Percentiles rank a stretch among this genome's conserved stretches.
Conservation (phyloP, 2,797 vertebrate species). For the Gadopsis bispinosus region DNA sequence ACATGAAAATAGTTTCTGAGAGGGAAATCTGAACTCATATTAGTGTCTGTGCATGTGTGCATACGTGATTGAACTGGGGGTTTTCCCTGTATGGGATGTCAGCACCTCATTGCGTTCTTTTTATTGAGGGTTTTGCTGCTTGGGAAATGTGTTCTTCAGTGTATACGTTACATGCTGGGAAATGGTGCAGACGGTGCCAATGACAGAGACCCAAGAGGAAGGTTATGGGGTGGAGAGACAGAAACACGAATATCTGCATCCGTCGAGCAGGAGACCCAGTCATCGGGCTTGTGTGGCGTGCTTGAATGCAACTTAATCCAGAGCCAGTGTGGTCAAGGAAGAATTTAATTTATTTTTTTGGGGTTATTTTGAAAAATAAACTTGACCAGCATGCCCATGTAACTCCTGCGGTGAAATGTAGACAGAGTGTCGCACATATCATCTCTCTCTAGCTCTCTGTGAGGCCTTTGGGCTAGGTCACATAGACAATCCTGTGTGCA, state of each 20-base stretch:
- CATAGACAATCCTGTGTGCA: conserved; percentile 4
- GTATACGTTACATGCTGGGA: conserved; percentile 62
- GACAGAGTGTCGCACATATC: conserved; percentile 4
- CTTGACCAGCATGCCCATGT: not conserved
- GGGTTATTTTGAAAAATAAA: conserved; percentile 64
- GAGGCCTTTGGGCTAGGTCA: conserved; percentile 7
- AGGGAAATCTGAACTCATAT: conserved; percentile 40
- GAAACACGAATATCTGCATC: conserved; percentile 45
- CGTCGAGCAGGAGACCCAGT: conserved; percentile 30
- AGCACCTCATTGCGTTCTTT: conserved; percentile 48
- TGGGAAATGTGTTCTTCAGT: conserved; percentile 41
- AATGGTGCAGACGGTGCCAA: conserved; percentile 53
- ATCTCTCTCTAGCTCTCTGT: conserved; percentile 16
- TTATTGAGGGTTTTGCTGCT: conserved; percentile 16
- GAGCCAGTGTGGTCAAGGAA: conserved; percentile 28
- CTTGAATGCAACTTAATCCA: conserved; percentile 58
- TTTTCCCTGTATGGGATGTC: conserved; percentile 38
- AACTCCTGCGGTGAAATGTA: conserved; percentile 23
- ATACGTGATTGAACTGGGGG: conserved; percentile 6
- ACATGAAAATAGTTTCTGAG: conserved; percentile 25
- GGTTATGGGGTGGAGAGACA: conserved; percentile 46
- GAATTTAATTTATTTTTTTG: conserved; percentile 49
- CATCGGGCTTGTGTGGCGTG: conserved; percentile 41
- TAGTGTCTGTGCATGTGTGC: conserved; percentile 12
- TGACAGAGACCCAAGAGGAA: conserved; percentile 44